Evolutionary conservation across 1,140 invertebrate genomes (phyloP), one percentile per base, ranked within the genome.

Genomic region (Melipona quadrifasciata): DNA sequence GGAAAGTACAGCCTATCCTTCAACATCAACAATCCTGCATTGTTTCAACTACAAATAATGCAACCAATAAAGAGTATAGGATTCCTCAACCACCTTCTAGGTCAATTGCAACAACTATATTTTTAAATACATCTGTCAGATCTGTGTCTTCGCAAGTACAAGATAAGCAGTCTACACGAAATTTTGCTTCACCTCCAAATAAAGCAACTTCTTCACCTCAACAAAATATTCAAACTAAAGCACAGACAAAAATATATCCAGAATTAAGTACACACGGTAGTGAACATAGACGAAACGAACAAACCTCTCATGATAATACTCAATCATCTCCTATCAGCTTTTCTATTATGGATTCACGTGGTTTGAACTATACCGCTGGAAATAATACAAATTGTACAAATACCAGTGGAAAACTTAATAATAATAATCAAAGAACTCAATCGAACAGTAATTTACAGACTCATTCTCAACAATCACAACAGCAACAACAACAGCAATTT

Each of bases 291-390:
- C 94, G 94, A 92, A 95, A 95, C 90, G 95, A 96, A 71, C 91
- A 95, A 83, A 90, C 91, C 61, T 93, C 94, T 57, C 95, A 95
- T 90, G 92, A 95, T 80, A 96, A 96, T 89, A 96, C 95, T 87
- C 97, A 97, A 87, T 97, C 96, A 2, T 97, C 96, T 5, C 97
- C 97, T 21, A 97, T 97, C 74, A 97, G 97, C 93, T 97, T 97
- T 93, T 97, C 97, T 10, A 96, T 97, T 82, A 97, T 97, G 95
- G 97, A 97, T 93, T 95, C 95, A 4, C 95, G 96, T 39, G 95
- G 95, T 21, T 92, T 97, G 61, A 96, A 95, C 90, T 97, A 96
- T 89, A 93, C 94, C 83, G 92, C 93, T 77, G 96, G 93, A 92
- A 95, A 95, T 90, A 94, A 88, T 19, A 91, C 91, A 21, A 93